Conservation (phyloP, 2,888 invertebrate genomes). For the Actias luna region DNA sequence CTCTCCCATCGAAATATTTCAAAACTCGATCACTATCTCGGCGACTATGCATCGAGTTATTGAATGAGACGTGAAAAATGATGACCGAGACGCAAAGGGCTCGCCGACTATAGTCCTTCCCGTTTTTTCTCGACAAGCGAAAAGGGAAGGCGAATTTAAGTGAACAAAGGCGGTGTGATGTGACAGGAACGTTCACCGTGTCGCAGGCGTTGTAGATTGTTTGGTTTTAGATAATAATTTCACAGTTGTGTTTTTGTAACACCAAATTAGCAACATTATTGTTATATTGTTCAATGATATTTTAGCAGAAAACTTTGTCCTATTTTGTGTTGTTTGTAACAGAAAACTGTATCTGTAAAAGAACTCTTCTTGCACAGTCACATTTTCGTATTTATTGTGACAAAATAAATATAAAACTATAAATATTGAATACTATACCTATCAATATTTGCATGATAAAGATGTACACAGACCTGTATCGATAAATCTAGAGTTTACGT, state of each 20-base stretch:
- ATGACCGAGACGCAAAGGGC: constrained; percentile 72
- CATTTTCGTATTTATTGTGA: too few relatives aligned
- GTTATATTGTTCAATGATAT: not conserved
- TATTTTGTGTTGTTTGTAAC: too few relatives aligned
- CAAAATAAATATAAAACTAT: too few relatives aligned
- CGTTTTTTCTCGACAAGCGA: constrained; percentile 44
- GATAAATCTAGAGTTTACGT: not conserved
- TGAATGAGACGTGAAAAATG: constrained; percentile 82
- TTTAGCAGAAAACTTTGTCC: too few relatives aligned
- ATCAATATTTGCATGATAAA: too few relatives aligned
- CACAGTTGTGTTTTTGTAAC: not conserved
- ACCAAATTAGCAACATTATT: not conserved
- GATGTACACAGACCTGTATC: too few relatives aligned
- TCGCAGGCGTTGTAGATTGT: not conserved
- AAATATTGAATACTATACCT: too few relatives aligned
- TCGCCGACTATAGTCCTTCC: constrained; percentile 63
- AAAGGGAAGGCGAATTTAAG: constrained; percentile 62
- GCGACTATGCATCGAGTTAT: constrained; percentile 76
- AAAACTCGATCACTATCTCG: constrained; percentile 79
- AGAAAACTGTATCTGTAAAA: too few relatives aligned
- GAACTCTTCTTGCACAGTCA: too few relatives aligned
- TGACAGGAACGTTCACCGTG: constrained; percentile 53
- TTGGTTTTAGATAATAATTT: not conserved
- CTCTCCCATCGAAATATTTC: constrained; percentile 77
- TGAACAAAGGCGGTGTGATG: constrained; percentile 71